Conservation (phyloP, 1,140 invertebrate species). For the Physella acuta region DNA sequence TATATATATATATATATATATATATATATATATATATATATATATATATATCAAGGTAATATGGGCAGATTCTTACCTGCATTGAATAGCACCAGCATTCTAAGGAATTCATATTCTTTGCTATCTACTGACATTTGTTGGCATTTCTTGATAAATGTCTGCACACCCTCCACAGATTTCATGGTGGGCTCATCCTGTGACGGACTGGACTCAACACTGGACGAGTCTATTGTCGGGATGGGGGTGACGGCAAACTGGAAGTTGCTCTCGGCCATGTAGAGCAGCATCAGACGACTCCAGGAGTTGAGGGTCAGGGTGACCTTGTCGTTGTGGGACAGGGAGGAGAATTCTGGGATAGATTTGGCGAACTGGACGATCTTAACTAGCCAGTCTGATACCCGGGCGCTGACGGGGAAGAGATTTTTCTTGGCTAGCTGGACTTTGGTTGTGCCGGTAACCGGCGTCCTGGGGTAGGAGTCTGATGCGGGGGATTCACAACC, state of each 20-base stretch:
- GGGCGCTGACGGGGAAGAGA: constrained; percentile 53
- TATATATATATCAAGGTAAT: too few species aligned
- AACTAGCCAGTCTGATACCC: constrained; percentile 58
- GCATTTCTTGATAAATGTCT: constrained; percentile 55
- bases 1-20: too few species aligned
- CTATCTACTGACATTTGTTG: constrained; percentile 51
- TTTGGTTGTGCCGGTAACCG: constrained; percentile 36
- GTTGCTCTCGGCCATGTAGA: constrained; percentile 58
- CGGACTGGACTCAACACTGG: constrained; percentile 8
- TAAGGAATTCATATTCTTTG: constrained; percentile 54
- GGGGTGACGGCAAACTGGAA: constrained; percentile 57
- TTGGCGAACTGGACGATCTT: constrained; percentile 56
- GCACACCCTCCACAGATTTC: constrained; percentile 54
- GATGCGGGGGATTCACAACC: constrained; percentile 24
- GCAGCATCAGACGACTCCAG: constrained; percentile 52
- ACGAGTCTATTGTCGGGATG: constrained; percentile 23
- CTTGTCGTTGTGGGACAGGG: constrained; percentile 52
- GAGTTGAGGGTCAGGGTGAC: constrained; percentile 52
- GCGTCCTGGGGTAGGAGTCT: constrained; percentile 17
- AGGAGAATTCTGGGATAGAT: constrained; percentile 51
- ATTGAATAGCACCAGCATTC: constrained; percentile 57
- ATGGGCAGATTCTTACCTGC: constrained; percentile 49
- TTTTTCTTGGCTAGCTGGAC: constrained; percentile 58
- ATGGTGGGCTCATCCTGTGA: constrained; percentile 53
- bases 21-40: too few species aligned